phyloP scores from a whole-genome alignment of 2,797 vertebrate genomes.

The Channallabes apus region DNA sequence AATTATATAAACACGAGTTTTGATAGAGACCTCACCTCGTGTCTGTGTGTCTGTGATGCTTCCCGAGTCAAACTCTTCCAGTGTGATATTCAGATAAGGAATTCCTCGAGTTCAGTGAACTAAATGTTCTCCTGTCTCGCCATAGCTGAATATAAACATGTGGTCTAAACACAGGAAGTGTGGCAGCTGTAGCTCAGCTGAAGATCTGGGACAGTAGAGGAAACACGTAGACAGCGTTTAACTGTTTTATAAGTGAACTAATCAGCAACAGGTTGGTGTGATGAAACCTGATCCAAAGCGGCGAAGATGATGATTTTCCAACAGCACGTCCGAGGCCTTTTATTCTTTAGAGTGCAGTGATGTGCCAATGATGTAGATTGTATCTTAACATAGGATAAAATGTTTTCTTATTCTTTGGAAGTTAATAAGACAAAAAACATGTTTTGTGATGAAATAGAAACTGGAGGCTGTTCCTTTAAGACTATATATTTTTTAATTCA shows the following conservation, averaged over 20 bases:
- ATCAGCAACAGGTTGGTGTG: neutral
- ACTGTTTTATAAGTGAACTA: neutral
- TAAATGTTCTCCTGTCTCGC: neutral
- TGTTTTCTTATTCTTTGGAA: neutral
- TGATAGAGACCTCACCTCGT: too few species aligned
- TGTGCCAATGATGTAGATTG: neutral
- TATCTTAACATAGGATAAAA: too few species aligned
- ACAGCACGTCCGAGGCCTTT: neutral
- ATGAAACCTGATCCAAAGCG: neutral
- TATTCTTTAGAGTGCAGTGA: neutral
- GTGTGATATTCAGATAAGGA: neutral
- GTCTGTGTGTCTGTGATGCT: too few species aligned
- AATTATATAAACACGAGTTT: too few species aligned
- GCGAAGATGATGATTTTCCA: neutral
- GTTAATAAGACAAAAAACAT: neutral
- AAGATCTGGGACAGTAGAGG: neutral
- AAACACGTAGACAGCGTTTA: neutral
- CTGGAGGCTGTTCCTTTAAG: neutral
- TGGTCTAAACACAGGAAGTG: neutral
- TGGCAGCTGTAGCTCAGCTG: neutral
- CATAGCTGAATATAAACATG: neutral
- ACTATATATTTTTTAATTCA: neutral
- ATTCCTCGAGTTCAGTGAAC: slow-evolving; percentile 1
- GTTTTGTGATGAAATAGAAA: neutral
- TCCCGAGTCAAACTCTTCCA: too few species aligned